These are phyloP conservation scores for Chaenodraco wilsoni DNA, from an alignment of 2,797 vertebrate genomes.

Conservation along the genomic window DNA sequence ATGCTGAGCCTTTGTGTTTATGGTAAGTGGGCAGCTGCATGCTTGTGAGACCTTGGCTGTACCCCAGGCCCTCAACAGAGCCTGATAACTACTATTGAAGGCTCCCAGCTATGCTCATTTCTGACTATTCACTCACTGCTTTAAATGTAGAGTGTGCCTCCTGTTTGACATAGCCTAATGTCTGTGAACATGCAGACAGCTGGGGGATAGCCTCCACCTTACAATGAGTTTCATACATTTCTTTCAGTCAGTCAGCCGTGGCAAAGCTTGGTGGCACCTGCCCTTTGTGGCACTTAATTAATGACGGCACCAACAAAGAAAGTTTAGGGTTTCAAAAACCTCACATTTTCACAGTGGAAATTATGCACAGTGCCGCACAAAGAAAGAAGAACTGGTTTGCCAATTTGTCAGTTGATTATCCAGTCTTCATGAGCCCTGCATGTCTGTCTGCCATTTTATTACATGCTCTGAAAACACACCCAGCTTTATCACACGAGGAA, in stretches of 20 bases:
- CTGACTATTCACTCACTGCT: slow-evolving; percentile 76
- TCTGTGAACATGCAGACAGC: slow-evolving; percentile 76
- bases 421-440: slow-evolving; percentile 5
- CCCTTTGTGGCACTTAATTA: slow-evolving; percentile 62
- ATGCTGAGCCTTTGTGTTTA: slow-evolving; percentile 86
- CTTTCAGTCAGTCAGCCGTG: slow-evolving; percentile 53
- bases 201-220: slow-evolving; percentile 60
- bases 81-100: slow-evolving; percentile 75
- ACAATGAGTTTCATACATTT: slow-evolving; percentile 72
- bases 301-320: slow-evolving; percentile 51
- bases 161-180: slow-evolving; percentile 75
- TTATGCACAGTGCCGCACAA: slow-evolving; percentile 4
- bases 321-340: slow-evolving; percentile 31
- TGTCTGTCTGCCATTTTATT: slow-evolving; percentile 38
- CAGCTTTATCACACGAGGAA: slow-evolving; percentile 33
- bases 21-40: slow-evolving; percentile 87
- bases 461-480: slow-evolving; percentile 42
- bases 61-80: slow-evolving; percentile 75
- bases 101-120: slow-evolving; percentile 75
- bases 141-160: slow-evolving; percentile 75
- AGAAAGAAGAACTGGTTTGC: slow-evolving; percentile 44
- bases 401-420: slow-evolving; percentile 37
- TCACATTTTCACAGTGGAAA: slow-evolving; percentile 33
- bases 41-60: slow-evolving; percentile 79
- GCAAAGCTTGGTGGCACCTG: slow-evolving; percentile 65